phyloP scores from a whole-genome alignment of 2,113 vertebrate genomes.

The Rhinichthys klamathensis region DNA sequence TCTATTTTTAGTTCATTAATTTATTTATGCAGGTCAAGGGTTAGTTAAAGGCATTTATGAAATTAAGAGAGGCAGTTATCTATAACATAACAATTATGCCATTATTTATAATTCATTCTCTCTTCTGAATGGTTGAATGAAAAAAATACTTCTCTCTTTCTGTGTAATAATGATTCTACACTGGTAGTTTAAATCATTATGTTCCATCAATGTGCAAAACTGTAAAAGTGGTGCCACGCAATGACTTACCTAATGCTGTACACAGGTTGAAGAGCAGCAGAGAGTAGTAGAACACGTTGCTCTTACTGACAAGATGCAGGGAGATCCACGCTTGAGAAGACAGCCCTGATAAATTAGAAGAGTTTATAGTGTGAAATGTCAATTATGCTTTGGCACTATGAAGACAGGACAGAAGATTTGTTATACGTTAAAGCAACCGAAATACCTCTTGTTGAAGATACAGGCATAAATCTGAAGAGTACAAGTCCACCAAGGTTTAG shows the following conservation, averaged over 20 bases:
- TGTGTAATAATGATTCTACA: not conserved
- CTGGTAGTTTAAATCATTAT: not conserved
- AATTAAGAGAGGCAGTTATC: not conserved
- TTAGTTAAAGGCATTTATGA: not conserved
- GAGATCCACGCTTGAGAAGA: conserved; percentile 76
- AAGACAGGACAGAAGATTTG: not conserved
- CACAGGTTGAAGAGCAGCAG: conserved; percentile 88
- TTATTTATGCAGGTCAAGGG: not conserved
- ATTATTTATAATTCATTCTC: not conserved
- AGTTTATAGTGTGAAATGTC: not conserved
- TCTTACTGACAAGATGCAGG: conserved; percentile 87
- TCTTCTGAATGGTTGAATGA: not conserved
- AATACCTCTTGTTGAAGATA: conserved; percentile 83
- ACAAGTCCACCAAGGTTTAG: conserved; percentile 82
- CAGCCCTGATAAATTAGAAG: conserved; percentile 65
- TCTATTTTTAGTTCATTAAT: not conserved
- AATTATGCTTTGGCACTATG: not conserved
- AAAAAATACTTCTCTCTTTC: not conserved
- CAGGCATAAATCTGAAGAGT: conserved; percentile 78
- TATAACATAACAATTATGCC: not conserved
- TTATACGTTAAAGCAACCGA: conserved; percentile 22
- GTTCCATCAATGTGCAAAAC: not conserved
- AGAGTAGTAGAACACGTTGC: conserved; percentile 84
- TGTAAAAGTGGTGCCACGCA: not conserved
- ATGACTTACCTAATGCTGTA: conserved; percentile 86